Conservation (phyloP, 2,797 vertebrate species). For the Erethizon dorsatum region DNA sequence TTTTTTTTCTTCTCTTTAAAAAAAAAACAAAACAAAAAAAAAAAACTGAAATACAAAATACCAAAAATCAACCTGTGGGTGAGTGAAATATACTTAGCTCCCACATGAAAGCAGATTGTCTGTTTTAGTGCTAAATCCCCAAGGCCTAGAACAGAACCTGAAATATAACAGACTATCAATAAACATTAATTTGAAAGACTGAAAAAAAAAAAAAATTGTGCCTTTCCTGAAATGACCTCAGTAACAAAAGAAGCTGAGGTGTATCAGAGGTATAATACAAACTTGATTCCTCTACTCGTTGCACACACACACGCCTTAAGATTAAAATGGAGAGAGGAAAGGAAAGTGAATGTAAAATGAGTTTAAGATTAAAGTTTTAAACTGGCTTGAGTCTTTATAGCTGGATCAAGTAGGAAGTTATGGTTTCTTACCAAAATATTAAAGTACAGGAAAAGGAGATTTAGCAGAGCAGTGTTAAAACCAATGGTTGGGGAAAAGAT, state of each 20-base stretch:
- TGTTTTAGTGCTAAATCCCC: not conserved
- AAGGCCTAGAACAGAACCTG: not conserved
- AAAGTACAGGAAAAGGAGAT: constrained; percentile 41
- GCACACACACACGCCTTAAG: not conserved
- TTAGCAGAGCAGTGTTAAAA: constrained; percentile 19
- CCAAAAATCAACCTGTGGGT: not conserved
- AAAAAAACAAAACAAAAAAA: no score
- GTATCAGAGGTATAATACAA: not conserved
- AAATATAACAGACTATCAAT: not conserved
- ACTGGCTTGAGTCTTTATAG: constrained; percentile 57
- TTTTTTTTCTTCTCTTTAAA: no score
- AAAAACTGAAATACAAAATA: not conserved
- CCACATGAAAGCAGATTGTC: not conserved
- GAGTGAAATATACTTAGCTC: not conserved
- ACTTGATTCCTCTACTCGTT: not conserved
- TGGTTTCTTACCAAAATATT: constrained; percentile 55
- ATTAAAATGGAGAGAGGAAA: not conserved
- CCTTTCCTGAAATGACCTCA: not conserved
- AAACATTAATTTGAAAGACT: constrained; percentile 43
- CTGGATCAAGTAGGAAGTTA: constrained; percentile 59
- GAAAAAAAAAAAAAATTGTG: no score
- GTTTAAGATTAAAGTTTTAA: constrained; percentile 71
- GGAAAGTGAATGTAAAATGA: not conserved
- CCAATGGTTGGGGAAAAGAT: not conserved
- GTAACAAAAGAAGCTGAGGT: not conserved